Evolutionary conservation across 2,888 invertebrate species (phyloP), one percentile per base, ranked within the genome.

Genomic region (Cheiracanthium punctorium): DNA sequence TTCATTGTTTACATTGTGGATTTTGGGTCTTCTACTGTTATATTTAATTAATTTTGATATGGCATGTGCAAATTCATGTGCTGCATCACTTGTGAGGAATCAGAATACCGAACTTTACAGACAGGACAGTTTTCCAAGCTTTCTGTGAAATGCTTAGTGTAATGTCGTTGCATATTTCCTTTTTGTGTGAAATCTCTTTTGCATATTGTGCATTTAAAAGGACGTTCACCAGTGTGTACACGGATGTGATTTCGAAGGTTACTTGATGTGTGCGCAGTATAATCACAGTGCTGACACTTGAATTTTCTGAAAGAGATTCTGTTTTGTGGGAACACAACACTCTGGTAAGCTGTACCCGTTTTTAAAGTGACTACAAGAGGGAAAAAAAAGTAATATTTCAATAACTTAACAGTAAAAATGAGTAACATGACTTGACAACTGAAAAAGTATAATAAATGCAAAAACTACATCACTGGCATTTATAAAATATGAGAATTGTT

Each of bases 121-220:
- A 69, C 8, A 32, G 69, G 77, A 43, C 77, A 77, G n/a, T 48
- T 14, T 17, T 52, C 52, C 20, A 24, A 1, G 24, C 10, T 24
- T 12, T 33, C 17, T 17, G 32, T n/a, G 48, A 69, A 77, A 17
- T 70, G 69, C 5, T 32, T 69, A 7, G 69, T 69, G 14, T 67
- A 29, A 64, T 77, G 77, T 2, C 77, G 48, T 14, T 48, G n/a
- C 32, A 32, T 32, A 14, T 77, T 77, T 12, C 77, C 52, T 24
- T 77, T 77, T 32, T 77, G 77, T n/a, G 69, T 69, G 10, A 77
- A 77, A 69, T n/a, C 28, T 48, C 52, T 69, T n/a, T 17, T 52
- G 10, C 77, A 77, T 1, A 70, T 32, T 14, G 69, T 32, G 8
- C 77, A 77, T 17, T 32, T 20, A 48, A 48, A 77, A 8, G 77